phyloP scores from a whole-genome alignment of 2,888 invertebrate genomes.

The Drosophila anceps region DNA sequence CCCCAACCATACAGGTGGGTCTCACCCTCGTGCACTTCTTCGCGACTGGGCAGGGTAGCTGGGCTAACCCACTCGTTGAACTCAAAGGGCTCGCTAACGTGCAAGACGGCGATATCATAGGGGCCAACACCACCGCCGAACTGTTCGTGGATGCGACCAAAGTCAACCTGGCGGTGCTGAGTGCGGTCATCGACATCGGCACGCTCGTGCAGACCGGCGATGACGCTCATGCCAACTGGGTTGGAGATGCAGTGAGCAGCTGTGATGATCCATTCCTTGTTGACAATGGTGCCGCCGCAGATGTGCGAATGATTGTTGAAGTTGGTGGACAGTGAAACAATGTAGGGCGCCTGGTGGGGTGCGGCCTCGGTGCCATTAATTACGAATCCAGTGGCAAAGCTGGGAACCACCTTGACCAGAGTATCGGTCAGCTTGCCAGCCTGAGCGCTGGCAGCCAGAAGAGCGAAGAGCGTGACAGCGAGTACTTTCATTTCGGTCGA shows the following conservation, averaged over 20 bases:
- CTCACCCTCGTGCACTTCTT: constrained; percentile 73
- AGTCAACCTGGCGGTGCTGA: constrained; percentile 77
- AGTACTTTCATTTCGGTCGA: constrained; percentile 73
- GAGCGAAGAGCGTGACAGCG: constrained; percentile 57
- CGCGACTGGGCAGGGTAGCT: constrained; percentile 82
- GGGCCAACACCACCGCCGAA: constrained; percentile 84
- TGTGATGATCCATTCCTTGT: constrained; percentile 84
- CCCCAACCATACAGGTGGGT: constrained; percentile 86
- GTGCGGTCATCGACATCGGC: constrained; percentile 59
- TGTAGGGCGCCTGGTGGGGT: constrained; percentile 85
- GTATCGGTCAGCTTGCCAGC: constrained; percentile 61
- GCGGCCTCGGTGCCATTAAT: constrained; percentile 84
- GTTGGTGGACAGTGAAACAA: constrained; percentile 83
- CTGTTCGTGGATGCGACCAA: constrained; percentile 78
- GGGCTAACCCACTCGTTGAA: constrained; percentile 82
- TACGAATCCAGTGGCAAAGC: constrained; percentile 77
- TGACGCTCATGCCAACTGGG: constrained; percentile 76
- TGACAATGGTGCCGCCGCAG: constrained; percentile 86
- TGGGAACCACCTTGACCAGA: constrained; percentile 66
- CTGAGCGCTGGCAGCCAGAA: constrained; percentile 69
- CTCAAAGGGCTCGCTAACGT: constrained; percentile 70
- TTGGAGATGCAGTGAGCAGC: constrained; percentile 83
- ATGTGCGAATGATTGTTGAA: constrained; percentile 76
- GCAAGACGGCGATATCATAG: constrained; percentile 87
- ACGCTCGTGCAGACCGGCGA: constrained; percentile 85